Conservation (phyloP, 1,140 invertebrate genomes). For the Aporrectodea caliginosa region DNA sequence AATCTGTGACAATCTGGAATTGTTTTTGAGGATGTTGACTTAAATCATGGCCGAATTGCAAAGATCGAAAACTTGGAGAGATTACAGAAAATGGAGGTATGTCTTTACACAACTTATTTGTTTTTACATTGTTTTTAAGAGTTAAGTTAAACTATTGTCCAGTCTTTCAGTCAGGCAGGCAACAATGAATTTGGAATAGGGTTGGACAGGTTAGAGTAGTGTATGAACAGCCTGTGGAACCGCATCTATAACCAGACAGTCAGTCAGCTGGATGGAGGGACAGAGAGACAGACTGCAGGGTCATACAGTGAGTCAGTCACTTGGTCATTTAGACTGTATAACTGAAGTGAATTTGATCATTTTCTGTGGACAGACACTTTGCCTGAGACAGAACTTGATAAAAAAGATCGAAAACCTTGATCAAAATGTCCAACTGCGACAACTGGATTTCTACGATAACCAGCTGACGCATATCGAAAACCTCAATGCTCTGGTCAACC, state of each 20-base stretch:
- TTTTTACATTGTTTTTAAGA: neutral
- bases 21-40: conserved; percentile 75
- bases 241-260: too few species aligned
- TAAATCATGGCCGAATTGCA: conserved; percentile 79
- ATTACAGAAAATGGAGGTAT: conserved; percentile 47
- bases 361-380: conserved; percentile 64
- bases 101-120: neutral
- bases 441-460: conserved; percentile 91
- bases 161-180: neutral
- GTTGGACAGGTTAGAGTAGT: too few species aligned
- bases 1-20: too few species aligned
- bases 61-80: conserved; percentile 61
- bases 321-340: neutral
- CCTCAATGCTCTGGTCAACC: conserved; percentile 76
- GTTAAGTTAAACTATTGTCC: neutral
- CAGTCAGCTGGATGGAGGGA: too few species aligned
- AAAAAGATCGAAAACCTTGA: conserved; percentile 70
- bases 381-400: conserved; percentile 89
- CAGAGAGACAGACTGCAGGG: neutral
- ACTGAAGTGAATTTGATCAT: neutral
- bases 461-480: conserved; percentile 85
- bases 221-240: too few species aligned
- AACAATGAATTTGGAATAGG: too few species aligned
- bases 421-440: conserved; percentile 53
- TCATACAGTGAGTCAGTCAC: neutral